A percentile compares a stretch with the other conserved stretches of the same genome.
phyloP scores from a whole-genome alignment of 2,888 invertebrate genomes.

The Luperina testacea region DNA sequence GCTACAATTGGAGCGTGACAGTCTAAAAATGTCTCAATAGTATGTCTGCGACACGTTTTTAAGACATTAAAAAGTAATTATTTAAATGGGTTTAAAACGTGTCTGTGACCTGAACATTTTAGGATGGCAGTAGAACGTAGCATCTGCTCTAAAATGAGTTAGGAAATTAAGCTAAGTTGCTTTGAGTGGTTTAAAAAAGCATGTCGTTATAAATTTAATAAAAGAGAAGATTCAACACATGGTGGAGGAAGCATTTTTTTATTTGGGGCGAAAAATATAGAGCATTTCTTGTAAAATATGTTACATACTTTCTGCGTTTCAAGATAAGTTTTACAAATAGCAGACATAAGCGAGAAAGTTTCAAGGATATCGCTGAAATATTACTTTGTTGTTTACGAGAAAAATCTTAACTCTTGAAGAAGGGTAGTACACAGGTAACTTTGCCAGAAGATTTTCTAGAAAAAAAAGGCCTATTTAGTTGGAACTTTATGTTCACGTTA shows the following conservation, averaged over 20 bases:
- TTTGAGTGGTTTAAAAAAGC: background rate
- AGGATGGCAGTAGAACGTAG: constrained; percentile 1
- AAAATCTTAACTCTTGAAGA: background rate
- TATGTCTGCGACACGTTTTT: constrained; percentile 6
- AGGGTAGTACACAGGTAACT: constrained; percentile 9
- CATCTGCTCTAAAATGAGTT: constrained; percentile 9
- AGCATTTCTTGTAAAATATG: constrained; percentile 2
- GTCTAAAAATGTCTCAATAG: constrained; percentile 6
- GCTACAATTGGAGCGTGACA: constrained; percentile 18
- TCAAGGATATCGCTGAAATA: constrained; percentile 42
- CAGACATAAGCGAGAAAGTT: constrained; percentile 27
- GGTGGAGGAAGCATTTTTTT: background rate
- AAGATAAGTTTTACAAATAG: constrained; percentile 24
- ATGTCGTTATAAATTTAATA: background rate
- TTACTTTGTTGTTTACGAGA: constrained; percentile 41
- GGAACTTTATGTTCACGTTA: background rate
- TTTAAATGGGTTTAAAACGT: constrained; percentile 38
- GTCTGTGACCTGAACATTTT: background rate
- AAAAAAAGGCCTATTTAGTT: background rate
- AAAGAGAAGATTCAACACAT: background rate
- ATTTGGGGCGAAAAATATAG: background rate
- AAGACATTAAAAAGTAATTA: constrained; percentile 57
- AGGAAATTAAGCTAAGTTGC: constrained; percentile 27
- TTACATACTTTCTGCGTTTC: constrained; percentile 13
- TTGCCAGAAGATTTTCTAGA: background rate